phyloP scores from a whole-genome alignment of 2,888 invertebrate species.

The Chirona hameri region DNA sequence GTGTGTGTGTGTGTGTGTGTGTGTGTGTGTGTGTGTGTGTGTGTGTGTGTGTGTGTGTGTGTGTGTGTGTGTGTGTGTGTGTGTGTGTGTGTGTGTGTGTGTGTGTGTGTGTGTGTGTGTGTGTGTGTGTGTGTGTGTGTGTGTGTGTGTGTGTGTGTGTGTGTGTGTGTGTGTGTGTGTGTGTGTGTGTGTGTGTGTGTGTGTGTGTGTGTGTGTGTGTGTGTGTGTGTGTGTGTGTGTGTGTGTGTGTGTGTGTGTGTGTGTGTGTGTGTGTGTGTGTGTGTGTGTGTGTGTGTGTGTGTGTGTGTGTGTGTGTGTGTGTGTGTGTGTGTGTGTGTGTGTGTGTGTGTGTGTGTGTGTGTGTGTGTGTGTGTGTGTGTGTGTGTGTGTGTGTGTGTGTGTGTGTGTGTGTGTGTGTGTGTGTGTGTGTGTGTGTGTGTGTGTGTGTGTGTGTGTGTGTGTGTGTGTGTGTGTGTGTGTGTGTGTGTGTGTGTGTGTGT shows the following conservation, averaged over 20 bases:
- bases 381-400: too few relatives aligned
- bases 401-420: too few relatives aligned
- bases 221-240: not conserved
- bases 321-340: too few relatives aligned
- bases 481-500: too few relatives aligned
- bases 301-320: too few relatives aligned
- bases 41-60: conserved; percentile 4
- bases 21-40: conserved; percentile 3
- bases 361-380: too few relatives aligned
- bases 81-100: not conserved
- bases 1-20: not conserved
- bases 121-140: not conserved
- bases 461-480: too few relatives aligned
- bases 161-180: conserved; percentile 8
- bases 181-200: not conserved
- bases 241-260: conserved; percentile 4
- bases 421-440: too few relatives aligned
- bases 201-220: not conserved
- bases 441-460: too few relatives aligned
- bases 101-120: not conserved
- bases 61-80: not conserved
- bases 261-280: conserved; percentile 1
- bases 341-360: too few relatives aligned
- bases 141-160: conserved; percentile 3
- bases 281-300: not conserved